Evolutionary conservation across 1,140 invertebrate genomes (phyloP), one percentile per base, ranked within the genome.

Genomic region (Holcopasites calliopsidis): DNA sequence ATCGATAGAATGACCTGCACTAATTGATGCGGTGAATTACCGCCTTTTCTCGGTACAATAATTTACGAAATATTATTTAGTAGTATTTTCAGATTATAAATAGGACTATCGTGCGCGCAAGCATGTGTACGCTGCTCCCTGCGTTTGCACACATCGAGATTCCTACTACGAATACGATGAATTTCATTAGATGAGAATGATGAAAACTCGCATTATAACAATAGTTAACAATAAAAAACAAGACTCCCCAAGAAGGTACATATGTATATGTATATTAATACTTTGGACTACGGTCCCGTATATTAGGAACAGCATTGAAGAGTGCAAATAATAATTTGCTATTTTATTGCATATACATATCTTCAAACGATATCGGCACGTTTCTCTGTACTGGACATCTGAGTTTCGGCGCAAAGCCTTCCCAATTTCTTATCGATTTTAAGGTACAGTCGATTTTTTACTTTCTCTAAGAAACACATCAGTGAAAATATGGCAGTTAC

Each of bases 401-500:
- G 40, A 13, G n/a, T 60, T 35, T 52, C 35, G 18, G 16, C 3
- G 26, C 18, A 18, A 10, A 40, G 13, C 72, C 10, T 69, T 2
- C 10, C 49, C 7, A 65, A 8, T 52, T 75, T 85, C 1, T 60
- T 54, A 7, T 28, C 49, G 8, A 61, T 65, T 16, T 50, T 75
- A 2, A 26, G 8, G 16, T 79, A 85, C 6, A 79, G 21, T 0
- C 81, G 77, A 73, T 88, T 74, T 35, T 80, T 80, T 1, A 88
- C 31, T 18, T 73, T 68, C 0, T 80, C 74, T 0, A 87, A 6
- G 21, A 77, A 76, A 44, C 88, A 91, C 6, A 89, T 23, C 1
- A 89, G 23, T 10, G 85, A 89, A 69, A 92, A 90, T 6, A 91
- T 42, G 6, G 92, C 49, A 0, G 88, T 80, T 21, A 93, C 85